Evolutionary conservation across 2,797 vertebrate genomes (phyloP), one percentile per base, ranked within the genome.

Genomic region (Phoxinus dragarum): DNA sequence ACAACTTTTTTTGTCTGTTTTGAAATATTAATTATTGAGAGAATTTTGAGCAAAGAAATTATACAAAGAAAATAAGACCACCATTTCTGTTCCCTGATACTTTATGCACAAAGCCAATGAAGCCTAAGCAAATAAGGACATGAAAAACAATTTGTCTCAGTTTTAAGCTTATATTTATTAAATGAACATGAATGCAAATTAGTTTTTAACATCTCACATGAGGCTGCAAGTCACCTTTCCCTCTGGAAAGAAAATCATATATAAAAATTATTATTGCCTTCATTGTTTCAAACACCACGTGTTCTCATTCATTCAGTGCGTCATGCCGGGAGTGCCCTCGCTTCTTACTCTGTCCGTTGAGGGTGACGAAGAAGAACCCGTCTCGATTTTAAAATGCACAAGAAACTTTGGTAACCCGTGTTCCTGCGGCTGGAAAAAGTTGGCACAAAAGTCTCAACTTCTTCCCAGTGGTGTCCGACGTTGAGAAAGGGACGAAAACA

Each of bases 151-250:
- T 86, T 59, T 10, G 23, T 38, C 87, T 87, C 89, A 91, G 75
- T 93, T 85, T 91, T 88, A 88, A 91, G 92, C 91, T 91, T 93
- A 90, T 92, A 90, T 95, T 95, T 95, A 95, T 96, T 95, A 93
- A 94, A 94, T 93, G 93, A 93, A 94, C 92, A 94, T 90, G 68
- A 91, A 95, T 91, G 91, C 91, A 88, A 87, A 89, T 86, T 80
- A 69, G 77, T 89, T 83, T 71, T 88, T 91, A 82, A 92, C 88
- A 92, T 91, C 91, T 94, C 91, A 93, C 88, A 89, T 89, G 90
- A 91, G 92, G 91, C 90, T 92, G 90, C 86, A 89, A 91, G 93
- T 94, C 92, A 94, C 92, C 92, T 93, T 93, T 91, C 87, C 89
- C 71, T 88, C 88, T 80, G 87, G 87, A 87, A 91, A 93, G 79